These are phyloP conservation scores for Carassius gibelio DNA, from an alignment of 2,113 vertebrate species.

Conservation along the genomic window DNA sequence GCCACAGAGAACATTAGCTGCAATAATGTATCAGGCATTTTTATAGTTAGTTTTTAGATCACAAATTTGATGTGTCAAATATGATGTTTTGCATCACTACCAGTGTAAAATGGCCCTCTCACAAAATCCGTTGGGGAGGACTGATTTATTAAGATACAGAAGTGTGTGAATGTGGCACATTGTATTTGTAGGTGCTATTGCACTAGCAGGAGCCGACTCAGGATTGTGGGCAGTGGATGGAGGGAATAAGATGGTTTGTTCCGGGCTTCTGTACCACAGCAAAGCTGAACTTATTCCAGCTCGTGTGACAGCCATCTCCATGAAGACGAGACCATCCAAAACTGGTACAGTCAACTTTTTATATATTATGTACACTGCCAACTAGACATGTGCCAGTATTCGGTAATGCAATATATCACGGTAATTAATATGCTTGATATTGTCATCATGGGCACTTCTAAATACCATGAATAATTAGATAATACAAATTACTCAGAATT, in stretches of 20 bases:
- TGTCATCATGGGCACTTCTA: too few relatives aligned
- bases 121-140: not conserved
- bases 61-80: not conserved
- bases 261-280: constrained; percentile 82
- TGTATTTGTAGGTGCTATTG: constrained; percentile 78
- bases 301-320: constrained; percentile 79
- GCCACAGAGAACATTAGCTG: not conserved
- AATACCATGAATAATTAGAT: too few relatives aligned
- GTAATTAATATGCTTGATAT: too few relatives aligned
- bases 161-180: not conserved
- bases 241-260: constrained; percentile 89
- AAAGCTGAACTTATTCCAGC: constrained; percentile 83
- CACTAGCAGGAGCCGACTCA: constrained; percentile 76
- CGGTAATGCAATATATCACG: too few relatives aligned
- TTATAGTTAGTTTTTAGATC: not conserved
- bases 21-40: not conserved
- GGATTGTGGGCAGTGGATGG: constrained; percentile 90
- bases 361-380: not conserved
- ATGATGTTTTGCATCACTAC: not conserved
- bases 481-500: too few relatives aligned
- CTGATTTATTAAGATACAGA: not conserved
- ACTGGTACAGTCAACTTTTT: constrained; percentile 69
- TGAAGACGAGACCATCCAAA: constrained; percentile 74
- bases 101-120: not conserved
- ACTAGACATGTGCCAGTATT: too few relatives aligned